Evolutionary conservation across 2,113 vertebrate species (phyloP), one percentile per base, ranked within the genome.

Genomic region (Tupaia tana): DNA sequence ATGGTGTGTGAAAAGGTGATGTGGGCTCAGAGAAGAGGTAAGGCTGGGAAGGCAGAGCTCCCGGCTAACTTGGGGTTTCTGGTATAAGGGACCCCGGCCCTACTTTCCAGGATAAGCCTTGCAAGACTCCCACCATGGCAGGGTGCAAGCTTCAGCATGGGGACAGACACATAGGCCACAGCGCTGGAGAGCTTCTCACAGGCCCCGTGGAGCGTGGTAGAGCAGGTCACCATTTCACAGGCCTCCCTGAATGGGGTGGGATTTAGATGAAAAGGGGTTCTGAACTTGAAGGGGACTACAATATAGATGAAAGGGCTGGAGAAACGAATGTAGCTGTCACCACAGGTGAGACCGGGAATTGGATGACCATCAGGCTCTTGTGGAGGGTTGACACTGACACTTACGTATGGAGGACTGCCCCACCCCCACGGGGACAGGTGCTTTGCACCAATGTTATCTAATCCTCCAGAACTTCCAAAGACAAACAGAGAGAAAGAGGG

Each of bases 171-270:
- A 9, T 8, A 27, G 34, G 9, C 7, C 20, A 29, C 19, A 16
- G 31, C 74, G 56, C 78, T 24, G 2, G 19, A 27, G 56, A 31
- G 29, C 24, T 66, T 67, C 34, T 24, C n/a, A 19, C 11, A n/a
- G 2, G 24, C 59, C 25, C 20, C 24, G 7, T 29, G 56, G 7
- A 14, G 19, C 8, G 1, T 3, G 1, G 14, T 18, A 27, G 9
- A 83, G 3, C 9, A 79, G 27, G 18, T 27, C 70, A 78, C 9
- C 6, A 20, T 64, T 31, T 88, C 31, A 27, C 2, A 52, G 86
- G 29, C 19, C 15, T 34, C 27, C 20, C 20, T 15, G 14, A 54
- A 70, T 5, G 4, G 58, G 6, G 27, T 31, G 19, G 6, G 29
- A 58, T 85, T 80, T 80, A 34, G 13, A 43, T 14, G 31, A 85